Conservation (phyloP, 1,140 invertebrate genomes). For the Aphaenogaster ashmeadi region DNA sequence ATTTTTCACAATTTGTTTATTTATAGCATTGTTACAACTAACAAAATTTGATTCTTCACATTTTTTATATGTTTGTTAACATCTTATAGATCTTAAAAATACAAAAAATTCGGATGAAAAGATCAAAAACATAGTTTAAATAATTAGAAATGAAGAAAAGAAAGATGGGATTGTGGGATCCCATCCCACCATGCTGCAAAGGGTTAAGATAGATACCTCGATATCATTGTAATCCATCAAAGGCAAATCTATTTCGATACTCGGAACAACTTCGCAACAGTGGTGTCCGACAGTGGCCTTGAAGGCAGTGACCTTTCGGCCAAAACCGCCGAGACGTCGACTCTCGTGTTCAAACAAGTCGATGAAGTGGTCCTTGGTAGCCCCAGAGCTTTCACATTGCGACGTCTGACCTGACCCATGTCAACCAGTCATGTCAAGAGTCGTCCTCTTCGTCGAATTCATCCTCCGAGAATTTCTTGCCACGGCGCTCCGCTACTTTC, state of each 20-base stretch:
- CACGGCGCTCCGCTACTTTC: not conserved
- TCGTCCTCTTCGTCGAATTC: not conserved
- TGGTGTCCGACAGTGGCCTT: not conserved
- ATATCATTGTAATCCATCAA: not conserved
- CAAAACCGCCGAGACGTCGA: not conserved
- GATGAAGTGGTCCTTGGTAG: slow-evolving; percentile 26
- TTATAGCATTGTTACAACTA: no score
- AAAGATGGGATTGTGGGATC: no score
- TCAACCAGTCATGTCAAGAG: slow-evolving; percentile 5
- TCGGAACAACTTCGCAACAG: not conserved
- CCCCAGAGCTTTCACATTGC: not conserved
- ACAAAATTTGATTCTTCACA: no score
- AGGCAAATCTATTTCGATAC: not conserved
- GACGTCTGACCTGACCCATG: slow-evolving; percentile 17
- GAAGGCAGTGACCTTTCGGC: not conserved
- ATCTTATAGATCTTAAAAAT: no score
- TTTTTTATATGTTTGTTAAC: no score
- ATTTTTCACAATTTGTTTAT: no score
- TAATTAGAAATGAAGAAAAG: no score
- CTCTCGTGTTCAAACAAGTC: not conserved
- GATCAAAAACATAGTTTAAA: no score
- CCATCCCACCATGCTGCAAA: no score
- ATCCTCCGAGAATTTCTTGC: not conserved
- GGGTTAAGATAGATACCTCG: not conserved
- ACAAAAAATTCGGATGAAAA: no score